Percentiles rank a stretch among this genome's conserved stretches.
Conservation (phyloP, 2,113 vertebrate genomes). For the Gambusia holbrooki region DNA sequence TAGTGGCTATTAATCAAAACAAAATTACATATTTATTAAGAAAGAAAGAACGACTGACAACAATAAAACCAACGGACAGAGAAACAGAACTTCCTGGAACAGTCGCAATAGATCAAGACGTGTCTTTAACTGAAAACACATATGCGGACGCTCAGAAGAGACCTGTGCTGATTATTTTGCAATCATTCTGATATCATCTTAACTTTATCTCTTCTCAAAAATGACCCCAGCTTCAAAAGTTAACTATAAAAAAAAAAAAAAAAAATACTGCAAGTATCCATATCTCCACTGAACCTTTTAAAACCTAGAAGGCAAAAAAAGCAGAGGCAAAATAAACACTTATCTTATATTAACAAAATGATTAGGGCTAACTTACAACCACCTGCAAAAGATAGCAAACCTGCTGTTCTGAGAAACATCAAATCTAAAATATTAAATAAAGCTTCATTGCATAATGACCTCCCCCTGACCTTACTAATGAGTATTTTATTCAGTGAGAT, state of each 20-base stretch:
- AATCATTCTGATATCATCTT: background rate
- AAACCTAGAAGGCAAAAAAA: background rate
- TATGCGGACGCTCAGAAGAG: constrained; percentile 1
- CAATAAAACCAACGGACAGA: constrained; percentile 38
- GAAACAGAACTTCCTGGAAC: constrained; percentile 35
- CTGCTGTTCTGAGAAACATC: no score
- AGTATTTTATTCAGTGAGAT: background rate
- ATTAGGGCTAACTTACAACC: no score
- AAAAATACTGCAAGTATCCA: background rate
- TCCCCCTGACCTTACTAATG: background rate
- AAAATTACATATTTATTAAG: constrained; percentile 65
- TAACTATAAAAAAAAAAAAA: no score
- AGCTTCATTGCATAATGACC: background rate
- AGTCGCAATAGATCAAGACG: constrained; percentile 16
- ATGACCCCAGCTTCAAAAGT: background rate
- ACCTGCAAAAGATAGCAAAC: no score
- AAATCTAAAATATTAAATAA: no score
- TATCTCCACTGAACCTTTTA: background rate
- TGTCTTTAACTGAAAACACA: constrained; percentile 35
- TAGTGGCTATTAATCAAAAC: constrained; percentile 59
- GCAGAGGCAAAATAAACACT: background rate
- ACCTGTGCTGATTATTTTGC: constrained; percentile 8
- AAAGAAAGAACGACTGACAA: constrained; percentile 50
- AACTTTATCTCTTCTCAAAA: constrained; percentile 10
- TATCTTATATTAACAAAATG: no score